phyloP scores from a whole-genome alignment of 2,113 vertebrate species.

The Limanda limanda region DNA sequence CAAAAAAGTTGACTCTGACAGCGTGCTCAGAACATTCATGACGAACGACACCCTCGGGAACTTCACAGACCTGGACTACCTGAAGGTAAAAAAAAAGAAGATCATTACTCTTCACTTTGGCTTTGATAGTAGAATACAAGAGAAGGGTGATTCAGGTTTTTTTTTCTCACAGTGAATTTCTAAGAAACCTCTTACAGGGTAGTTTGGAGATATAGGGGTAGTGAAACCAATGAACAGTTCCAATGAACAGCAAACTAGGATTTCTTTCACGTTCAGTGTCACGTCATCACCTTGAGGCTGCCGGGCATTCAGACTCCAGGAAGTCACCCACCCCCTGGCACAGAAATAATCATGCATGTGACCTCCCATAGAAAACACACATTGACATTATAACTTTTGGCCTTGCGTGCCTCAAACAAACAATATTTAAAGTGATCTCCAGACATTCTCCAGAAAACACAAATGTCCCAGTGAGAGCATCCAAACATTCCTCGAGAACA shows the following conservation, averaged over 20 bases:
- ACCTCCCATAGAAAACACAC: background rate
- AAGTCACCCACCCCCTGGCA: background rate
- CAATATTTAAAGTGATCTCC: background rate
- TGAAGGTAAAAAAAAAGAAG: constrained; percentile 45
- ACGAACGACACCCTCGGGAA: constrained; percentile 30
- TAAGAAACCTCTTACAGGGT: background rate
- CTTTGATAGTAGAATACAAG: too few species aligned
- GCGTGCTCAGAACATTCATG: background rate
- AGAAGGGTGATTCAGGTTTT: background rate
- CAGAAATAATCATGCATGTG: background rate
- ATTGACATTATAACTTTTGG: background rate
- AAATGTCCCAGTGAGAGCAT: too few species aligned
- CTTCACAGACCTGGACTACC: background rate
- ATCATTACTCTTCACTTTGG: background rate
- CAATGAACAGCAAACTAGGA: too few species aligned
- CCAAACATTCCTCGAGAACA: too few species aligned
- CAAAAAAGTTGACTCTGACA: constrained; percentile 66
- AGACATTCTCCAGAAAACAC: too few species aligned
- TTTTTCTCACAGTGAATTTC: background rate
- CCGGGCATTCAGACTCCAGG: background rate
- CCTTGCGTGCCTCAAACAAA: background rate
- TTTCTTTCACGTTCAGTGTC: background rate
- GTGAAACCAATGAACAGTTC: too few species aligned
- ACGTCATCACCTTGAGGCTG: background rate
- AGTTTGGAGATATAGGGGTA: background rate